Base-by-base conservation (phyloP, 2,888 invertebrate genomes). In the Conops quadrifasciatus region DNA sequence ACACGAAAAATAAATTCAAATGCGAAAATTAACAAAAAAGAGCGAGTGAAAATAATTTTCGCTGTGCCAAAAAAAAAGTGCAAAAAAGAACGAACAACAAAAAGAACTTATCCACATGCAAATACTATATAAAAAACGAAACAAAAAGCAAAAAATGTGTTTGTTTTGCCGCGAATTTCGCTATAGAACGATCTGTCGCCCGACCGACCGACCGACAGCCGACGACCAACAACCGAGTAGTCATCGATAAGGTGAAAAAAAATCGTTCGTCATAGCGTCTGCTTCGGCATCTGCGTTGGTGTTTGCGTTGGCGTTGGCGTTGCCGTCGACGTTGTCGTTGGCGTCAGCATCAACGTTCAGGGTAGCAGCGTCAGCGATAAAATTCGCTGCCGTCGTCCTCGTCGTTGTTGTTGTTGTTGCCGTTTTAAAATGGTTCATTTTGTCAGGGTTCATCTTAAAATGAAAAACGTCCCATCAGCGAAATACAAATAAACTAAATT, bases 331-430 rank as follows among this genome's bases (percentile, higher is more conserved):
- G 36, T 36, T 36, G 9, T 36, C 9, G 71, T 71, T 72, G 63
- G 71, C 72, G 49, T 66, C 71, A 49, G 9, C 49, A 51, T 30
- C 69, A 47, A 53, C 58, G 36, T 63, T 63, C 67, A 66, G 47
- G 70, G 36, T 66, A 36, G 67, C 59, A 72, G 71, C 72, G 71
- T 71, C 71, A 71, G 72, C 69, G 47, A 69, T 69, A 58, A 63
- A 70, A 70, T 21, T 63, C 63, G 9, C 21, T 56, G 56, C 56
- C 26, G 19, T 19, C 16, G 56, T 2, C 56, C 21, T 56, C 16
- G 56, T 56, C 16, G 56, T 56, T 56, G 56, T 26, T 56, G 26
- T 56, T 56, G 9, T 56, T 28, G 63, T 56, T 56, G 59, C 36
- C 56, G 24, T 43, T 65, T 36, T 59, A 45, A 19, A 65, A 30